Conservation (phyloP, 2,113 vertebrate genomes). For the Nothobranchius kuhntae region DNA sequence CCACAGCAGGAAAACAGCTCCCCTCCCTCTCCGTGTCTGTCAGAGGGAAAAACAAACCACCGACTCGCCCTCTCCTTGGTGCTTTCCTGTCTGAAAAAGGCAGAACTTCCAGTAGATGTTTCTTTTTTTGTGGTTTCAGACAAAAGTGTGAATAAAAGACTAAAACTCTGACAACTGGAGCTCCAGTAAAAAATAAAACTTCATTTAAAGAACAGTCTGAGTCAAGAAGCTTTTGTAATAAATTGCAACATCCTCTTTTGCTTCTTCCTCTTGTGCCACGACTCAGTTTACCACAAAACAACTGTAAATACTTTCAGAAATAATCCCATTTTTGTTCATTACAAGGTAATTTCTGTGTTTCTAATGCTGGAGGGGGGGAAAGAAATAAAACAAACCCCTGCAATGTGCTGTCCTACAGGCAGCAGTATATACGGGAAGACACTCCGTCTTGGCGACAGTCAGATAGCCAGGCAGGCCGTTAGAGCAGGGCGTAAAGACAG, state of each 20-base stretch:
- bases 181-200: not conserved
- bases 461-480: conserved; percentile 47
- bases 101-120: conserved; percentile 42
- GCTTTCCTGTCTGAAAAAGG: conserved; percentile 48
- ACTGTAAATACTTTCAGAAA: conserved; percentile 1
- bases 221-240: conserved; percentile 36
- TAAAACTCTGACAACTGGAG: conserved; percentile 2
- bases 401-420: conserved; percentile 41
- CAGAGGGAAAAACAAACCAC: conserved; percentile 60
- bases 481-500: conserved; percentile 52
- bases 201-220: conserved; percentile 17
- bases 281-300: conserved; percentile 8
- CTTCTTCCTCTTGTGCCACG: conserved; percentile 32
- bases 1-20: conserved; percentile 39
- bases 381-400: conserved; percentile 28
- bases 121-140: conserved; percentile 9
- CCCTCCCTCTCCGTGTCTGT: conserved; percentile 12
- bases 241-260: conserved; percentile 35
- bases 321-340: conserved; percentile 20
- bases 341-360: conserved; percentile 18
- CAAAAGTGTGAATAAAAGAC: not conserved
- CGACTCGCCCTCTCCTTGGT: conserved; percentile 18
- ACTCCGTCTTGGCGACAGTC: conserved; percentile 52
- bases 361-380: conserved; percentile 13
- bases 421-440: conserved; percentile 31